Evolutionary conservation across 2,888 invertebrate genomes (phyloP).

Genomic region (Pelosia muscerda): DNA sequence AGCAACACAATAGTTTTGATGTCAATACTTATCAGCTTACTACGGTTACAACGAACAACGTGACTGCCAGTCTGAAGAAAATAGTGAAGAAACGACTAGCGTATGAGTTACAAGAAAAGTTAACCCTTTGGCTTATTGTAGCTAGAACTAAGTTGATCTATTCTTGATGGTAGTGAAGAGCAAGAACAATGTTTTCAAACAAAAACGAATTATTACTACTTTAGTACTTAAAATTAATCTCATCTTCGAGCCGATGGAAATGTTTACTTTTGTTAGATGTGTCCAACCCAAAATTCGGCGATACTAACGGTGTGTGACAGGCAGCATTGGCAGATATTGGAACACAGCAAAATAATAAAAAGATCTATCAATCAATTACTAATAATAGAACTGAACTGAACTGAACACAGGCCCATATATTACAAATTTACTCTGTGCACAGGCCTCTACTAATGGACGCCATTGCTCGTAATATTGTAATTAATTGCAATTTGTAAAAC

Average conservation of each 20-base stretch:
- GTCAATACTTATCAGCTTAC: conserved; percentile 30
- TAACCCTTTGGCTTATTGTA: background rate
- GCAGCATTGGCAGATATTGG: too few species aligned
- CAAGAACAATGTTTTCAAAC: background rate
- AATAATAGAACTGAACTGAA: too few species aligned
- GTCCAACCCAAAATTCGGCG: too few species aligned
- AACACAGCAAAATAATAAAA: too few species aligned
- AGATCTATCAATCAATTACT: too few species aligned
- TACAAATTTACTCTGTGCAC: too few species aligned
- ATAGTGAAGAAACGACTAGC: background rate
- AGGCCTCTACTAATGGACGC: too few species aligned
- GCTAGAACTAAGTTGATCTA: background rate
- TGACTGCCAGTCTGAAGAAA: conserved; percentile 25
- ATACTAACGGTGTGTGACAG: too few species aligned
- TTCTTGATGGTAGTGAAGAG: background rate
- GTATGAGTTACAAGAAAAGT: background rate
- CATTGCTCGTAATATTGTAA: too few species aligned
- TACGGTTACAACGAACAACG: conserved; percentile 32
- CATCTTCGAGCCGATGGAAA: too few species aligned
- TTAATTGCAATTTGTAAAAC: background rate
- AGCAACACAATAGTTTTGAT: conserved; percentile 21
- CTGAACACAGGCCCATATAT: too few species aligned
- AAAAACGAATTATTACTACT: background rate
- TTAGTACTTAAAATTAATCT: conserved; percentile 1
- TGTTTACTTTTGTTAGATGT: too few species aligned